Conservation (phyloP, 2,888 invertebrate genomes). For the Xestia ashworthii region DNA sequence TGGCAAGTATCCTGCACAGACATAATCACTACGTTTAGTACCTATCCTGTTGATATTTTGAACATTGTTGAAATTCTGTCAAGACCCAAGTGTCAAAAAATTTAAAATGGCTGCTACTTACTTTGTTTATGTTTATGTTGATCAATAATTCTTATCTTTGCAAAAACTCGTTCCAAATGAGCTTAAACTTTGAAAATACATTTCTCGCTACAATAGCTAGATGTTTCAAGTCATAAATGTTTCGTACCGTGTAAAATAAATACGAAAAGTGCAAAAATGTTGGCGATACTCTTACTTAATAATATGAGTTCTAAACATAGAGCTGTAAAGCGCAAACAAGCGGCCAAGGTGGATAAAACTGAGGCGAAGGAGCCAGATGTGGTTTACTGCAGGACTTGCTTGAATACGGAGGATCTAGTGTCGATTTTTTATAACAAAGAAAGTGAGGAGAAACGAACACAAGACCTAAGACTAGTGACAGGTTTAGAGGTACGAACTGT, state of each 20-base stretch:
- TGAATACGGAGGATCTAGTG: constrained; percentile 74
- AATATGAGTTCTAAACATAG: constrained; percentile 54
- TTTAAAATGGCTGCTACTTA: constrained; percentile 34
- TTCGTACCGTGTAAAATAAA: constrained; percentile 12
- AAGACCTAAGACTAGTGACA: constrained; percentile 76
- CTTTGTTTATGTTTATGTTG: constrained; percentile 54
- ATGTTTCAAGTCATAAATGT: constrained; percentile 34
- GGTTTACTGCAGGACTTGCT: constrained; percentile 78
- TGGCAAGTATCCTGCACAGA: not conserved
- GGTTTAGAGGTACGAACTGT: constrained; percentile 72
- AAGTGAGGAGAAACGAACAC: constrained; percentile 70
- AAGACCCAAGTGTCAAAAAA: constrained; percentile 11
- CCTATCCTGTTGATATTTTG: not conserved
- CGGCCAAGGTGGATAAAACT: constrained; percentile 19
- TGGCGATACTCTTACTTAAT: constrained; percentile 60
- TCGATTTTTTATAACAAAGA: constrained; percentile 76
- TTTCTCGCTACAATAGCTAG: not conserved
- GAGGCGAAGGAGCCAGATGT: constrained; percentile 32
- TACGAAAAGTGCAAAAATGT: constrained; percentile 45
- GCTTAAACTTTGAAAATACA: not conserved
- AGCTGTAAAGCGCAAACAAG: constrained; percentile 19
- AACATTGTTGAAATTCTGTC: not conserved
- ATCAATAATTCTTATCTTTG: constrained; percentile 3
- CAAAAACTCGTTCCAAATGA: not conserved
- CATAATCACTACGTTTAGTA: too few species aligned